Percentiles rank a stretch among this genome's conserved stretches.
Evolutionary conservation across 2,797 vertebrate species (phyloP).

Genomic region (Anomalospiza imberbis): DNA sequence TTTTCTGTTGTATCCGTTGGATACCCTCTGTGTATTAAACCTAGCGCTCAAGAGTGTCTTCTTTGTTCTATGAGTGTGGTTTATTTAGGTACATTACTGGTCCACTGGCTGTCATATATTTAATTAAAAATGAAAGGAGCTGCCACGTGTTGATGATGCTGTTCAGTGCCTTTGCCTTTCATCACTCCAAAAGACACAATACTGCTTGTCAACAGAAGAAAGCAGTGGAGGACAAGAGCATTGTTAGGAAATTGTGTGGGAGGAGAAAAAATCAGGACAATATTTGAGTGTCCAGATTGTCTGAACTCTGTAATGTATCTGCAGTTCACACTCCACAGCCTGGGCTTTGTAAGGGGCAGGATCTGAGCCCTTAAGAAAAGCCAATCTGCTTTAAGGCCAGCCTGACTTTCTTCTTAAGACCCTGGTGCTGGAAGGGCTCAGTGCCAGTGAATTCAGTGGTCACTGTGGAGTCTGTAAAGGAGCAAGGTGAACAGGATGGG

Average conservation of each 20-base stretch:
- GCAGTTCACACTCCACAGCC: background rate
- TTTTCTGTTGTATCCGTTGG: constrained; percentile 58
- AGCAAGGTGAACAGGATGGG: background rate
- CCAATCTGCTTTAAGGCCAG: background rate
- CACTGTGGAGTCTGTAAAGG: background rate
- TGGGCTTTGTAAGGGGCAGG: background rate
- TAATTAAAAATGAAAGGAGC: constrained; percentile 47
- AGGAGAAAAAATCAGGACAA: background rate
- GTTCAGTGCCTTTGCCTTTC: constrained; percentile 35
- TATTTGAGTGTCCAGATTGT: background rate
- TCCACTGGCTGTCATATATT: constrained; percentile 23
- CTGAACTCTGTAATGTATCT: background rate
- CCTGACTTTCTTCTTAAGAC: background rate
- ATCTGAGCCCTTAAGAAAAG: background rate
- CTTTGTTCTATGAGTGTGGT: constrained; percentile 10
- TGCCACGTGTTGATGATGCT: background rate
- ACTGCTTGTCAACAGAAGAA: background rate
- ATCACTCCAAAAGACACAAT: background rate
- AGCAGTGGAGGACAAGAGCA: background rate
- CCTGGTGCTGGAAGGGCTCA: background rate
- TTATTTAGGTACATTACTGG: constrained; percentile 13
- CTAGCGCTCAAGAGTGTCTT: constrained; percentile 22
- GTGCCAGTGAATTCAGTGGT: background rate
- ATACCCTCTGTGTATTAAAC: constrained; percentile 55
- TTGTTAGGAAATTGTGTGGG: background rate